Evolutionary conservation across 2,113 vertebrate species (phyloP), one percentile per base, ranked within the genome.

Genomic region (Raja brachyura): DNA sequence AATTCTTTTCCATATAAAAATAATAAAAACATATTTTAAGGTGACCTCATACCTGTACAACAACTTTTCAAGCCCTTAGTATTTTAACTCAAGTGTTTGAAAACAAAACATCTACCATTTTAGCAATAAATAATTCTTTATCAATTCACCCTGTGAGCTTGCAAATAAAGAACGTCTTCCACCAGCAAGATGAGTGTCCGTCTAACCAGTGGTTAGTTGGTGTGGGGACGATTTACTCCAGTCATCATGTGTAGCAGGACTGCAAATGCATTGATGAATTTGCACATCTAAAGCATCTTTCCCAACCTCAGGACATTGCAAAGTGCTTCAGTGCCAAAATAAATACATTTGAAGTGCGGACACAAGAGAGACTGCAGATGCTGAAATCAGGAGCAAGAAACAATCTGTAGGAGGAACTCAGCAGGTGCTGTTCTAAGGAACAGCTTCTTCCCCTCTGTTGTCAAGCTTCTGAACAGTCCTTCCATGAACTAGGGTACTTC

Each of bases 11-110:
- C 28, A 22, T 92, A 92, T 31, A 92, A 92, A 73, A 73, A 33
- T 90, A 70, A 92, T 73, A 92, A 73, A 92, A 73, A 92, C 66
- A 9, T 73, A 92, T 25, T 92, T 92, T 92, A 74, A 92, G 68
- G 13, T 73, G 14, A 73, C 39, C 68, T 92, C 33, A 73, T 28
- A 31, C 56, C 22, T 28, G 48, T 48, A 20, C 54, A 73, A 73
- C n/a, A 74, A 92, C 48, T 20, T 33, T 92, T 73, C 63, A 70
- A 73, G 88, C 68, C 22, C 7, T 54, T 73, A 74, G 73, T 48
- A 54, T 54, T 54, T 31, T 11, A 92, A 73, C 33, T 73, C 63
- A 48, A 48, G 31, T 92, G n/a, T 92, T 73, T 54, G 9, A 25
- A 73, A 73, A 73, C 18, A 22, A 22, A 33, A 48, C 39, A 33